These are phyloP conservation scores for Ormyrus nitidulus DNA, from an alignment of 2,888 invertebrate species.

Conservation along the genomic window DNA sequence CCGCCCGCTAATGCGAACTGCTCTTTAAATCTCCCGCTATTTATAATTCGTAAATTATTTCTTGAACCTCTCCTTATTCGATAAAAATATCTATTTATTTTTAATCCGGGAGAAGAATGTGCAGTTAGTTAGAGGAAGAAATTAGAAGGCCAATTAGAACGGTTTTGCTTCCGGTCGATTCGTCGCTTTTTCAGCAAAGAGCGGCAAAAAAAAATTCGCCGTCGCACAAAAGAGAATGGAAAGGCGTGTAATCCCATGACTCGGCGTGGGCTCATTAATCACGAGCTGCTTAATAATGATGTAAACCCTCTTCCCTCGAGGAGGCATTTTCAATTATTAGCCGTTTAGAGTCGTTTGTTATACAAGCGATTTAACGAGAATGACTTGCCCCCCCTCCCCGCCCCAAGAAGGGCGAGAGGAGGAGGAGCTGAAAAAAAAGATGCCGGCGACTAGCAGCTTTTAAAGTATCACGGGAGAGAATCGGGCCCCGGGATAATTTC, in stretches of 20 bases:
- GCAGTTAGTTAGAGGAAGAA: background rate
- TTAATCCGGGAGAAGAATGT: conserved; percentile 1
- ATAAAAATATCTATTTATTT: conserved; percentile 9
- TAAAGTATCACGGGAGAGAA: conserved; percentile 52
- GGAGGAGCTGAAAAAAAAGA: background rate
- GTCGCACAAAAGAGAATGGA: background rate
- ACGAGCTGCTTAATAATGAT: conserved; percentile 56
- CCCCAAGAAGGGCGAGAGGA: background rate
- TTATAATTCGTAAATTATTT: conserved; percentile 37
- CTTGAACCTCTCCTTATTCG: background rate
- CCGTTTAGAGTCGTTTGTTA: conserved; percentile 58
- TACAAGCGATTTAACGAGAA: conserved; percentile 59
- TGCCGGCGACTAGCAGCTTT: background rate
- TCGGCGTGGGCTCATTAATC: conserved; percentile 54
- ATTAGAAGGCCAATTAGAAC: conserved; percentile 31
- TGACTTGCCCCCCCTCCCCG: conserved; percentile 35
- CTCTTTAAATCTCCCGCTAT: conserved; percentile 19
- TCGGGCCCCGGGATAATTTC: conserved; percentile 66
- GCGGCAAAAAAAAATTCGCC: conserved; percentile 1
- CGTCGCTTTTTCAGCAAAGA: background rate
- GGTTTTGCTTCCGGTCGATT: background rate
- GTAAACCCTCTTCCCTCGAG: conserved; percentile 51
- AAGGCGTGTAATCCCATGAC: conserved; percentile 26
- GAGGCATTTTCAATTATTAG: conserved; percentile 59
- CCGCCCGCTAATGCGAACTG: conserved; percentile 38